Base-by-base conservation (phyloP, 2,888 invertebrate species). In the Melinaea marsaeus region DNA sequence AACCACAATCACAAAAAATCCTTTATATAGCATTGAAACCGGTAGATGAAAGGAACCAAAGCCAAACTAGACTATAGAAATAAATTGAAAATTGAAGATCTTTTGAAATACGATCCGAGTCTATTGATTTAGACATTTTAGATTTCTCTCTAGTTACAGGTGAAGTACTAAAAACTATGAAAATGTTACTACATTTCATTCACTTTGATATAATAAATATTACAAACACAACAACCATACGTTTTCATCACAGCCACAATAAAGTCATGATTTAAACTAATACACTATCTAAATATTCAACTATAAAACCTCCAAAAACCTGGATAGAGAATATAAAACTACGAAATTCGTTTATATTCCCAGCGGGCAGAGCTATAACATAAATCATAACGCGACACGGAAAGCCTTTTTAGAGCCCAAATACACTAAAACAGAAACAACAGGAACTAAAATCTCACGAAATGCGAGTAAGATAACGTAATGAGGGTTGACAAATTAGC, bases 401-500 rank as follows among this genome's bases (percentile, higher is more conserved):
- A 81, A 79, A 82, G 78, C 78, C 80, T 80, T 77, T 82, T 74
- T 72, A 70, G 70, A 62, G 55, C 55, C 61, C 58, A 60, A 69
- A 66, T 67, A 66, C 65, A 69, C 58, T 61, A 57, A 42, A 63
- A 64, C 34, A 45, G 60, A 62, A 61, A 62, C 68, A 63, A 62
- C 55, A 54, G 60, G 72, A 79, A 78, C 80, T 80, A 77, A 79
- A 79, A 79, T 77, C 77, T 78, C 79, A 72, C 75, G 76, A 73
- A 79, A 80, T 70, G 74, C 77, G 74, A 72, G 73, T 62, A 75
- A 82, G 81, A 84, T 83, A 83, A 77, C 79, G 77, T 84, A 83
- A 84, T 83, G 82, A 82, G 83, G 79, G 81, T 81, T 81, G 83
- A 83, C 83, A 83, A 84, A 84, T 85, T 84, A 83, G 82, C 79